Evolutionary conservation across 2,113 vertebrate species (phyloP), one percentile per base, ranked within the genome.

Genomic region (Haemorhous mexicanus): DNA sequence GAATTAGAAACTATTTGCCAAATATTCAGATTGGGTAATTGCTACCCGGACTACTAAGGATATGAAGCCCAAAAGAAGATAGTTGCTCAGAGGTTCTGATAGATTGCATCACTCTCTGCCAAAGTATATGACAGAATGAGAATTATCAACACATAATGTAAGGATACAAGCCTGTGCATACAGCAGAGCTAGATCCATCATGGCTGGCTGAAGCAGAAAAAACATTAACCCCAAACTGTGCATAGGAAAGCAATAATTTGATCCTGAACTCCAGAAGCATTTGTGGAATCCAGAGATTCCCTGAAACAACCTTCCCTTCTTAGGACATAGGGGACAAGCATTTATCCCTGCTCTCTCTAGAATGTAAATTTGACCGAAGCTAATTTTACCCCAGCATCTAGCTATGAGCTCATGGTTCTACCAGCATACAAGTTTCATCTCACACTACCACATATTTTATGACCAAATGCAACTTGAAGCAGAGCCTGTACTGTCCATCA

Each of bases 11-110:
- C 82, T 93, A 91, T 90, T 90, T 79, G 35, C 95, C 96, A 97
- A 95, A 95, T 95, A 97, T 80, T 97, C 96, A 83, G 87, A 96
- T 93, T 94, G 95, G 94, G 87, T 97, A 97, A 97, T 97, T 97
- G 97, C 96, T 96, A 97, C 96, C 94, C 93, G 59, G 69, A 92
- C 95, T 96, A 97, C 94, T 88, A 87, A 95, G 93, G 86, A 89
- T 92, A 89, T 93, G 84, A 82, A 96, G 87, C 69, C 67, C 28
- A 68, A 72, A 92, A 93, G 91, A 95, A 96, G 95, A 90, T 68
- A 91, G 92, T 86, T 84, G 89, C 84, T 95, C 81, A 63, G 92
- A 76, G 20, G 64, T 95, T 94, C 93, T 35, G 92, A 91, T 91
- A 66, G 73, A 84, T 78, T 68, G 80, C 67, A 92, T 95, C 94